Conservation (phyloP, 2,888 invertebrate genomes). For the Drosophila pseudotalamancana region DNA sequence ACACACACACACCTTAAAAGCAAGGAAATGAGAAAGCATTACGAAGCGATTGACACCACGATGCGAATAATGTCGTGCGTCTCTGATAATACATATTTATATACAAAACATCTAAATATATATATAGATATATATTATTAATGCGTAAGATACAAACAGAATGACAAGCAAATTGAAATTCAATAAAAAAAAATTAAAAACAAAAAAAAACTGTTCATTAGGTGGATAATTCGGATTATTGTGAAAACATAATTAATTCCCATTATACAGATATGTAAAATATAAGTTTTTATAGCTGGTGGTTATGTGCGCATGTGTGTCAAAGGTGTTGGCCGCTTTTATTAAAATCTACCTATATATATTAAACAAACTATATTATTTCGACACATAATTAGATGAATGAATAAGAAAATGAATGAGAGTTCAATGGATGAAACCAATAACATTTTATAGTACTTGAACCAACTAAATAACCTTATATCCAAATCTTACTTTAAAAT, state of each 20-base stretch:
- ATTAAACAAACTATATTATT: neutral
- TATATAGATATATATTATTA: constrained; percentile 50
- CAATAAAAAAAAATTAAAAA: constrained; percentile 49
- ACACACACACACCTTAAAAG: constrained; percentile 13
- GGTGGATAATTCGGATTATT: constrained; percentile 10
- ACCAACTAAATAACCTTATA: no score
- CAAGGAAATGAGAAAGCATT: neutral
- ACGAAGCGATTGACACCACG: constrained; percentile 7
- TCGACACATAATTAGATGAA: neutral
- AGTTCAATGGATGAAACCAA: neutral
- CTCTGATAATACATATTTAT: constrained; percentile 25
- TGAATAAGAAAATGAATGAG: neutral
- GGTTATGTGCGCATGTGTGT: neutral
- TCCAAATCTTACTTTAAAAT: no score
- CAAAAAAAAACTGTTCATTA: constrained; percentile 31
- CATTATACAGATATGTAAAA: neutral
- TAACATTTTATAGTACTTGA: neutral
- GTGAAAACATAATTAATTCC: neutral
- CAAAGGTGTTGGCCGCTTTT: neutral
- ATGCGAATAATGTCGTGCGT: constrained; percentile 5
- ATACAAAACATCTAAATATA: constrained; percentile 31
- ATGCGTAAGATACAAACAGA: constrained; percentile 53
- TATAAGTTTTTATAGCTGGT: neutral
- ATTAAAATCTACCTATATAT: neutral
- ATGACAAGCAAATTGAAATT: constrained; percentile 27